Base-by-base conservation (phyloP, 2,888 invertebrate species). In the Brachyopa scutellaris region DNA sequence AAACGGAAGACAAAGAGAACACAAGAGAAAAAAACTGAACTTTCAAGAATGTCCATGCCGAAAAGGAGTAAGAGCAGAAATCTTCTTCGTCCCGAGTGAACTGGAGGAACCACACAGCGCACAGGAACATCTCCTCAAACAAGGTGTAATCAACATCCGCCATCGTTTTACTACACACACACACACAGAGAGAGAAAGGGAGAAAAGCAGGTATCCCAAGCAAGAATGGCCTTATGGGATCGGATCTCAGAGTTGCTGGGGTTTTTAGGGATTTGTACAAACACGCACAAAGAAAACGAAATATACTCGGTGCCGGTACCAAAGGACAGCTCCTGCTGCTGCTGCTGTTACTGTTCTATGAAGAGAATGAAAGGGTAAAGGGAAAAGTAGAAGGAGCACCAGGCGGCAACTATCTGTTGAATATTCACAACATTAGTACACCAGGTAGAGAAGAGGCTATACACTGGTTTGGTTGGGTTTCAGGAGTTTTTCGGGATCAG, bases 131-230 rank as follows among this genome's bases (percentile, higher is more conserved):
- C 77, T 76, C 76, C 80, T 70, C 64, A 77, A 85, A 85, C 85
- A 85, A 86, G 84, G 86, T 86, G 85, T 86, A 87, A 86, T 85
- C 86, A 85, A 86, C 86, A 86, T 86, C 86, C 86, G 85, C 86
- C 85, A 84, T 84, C 74, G 62, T 77, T 42, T 38, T 36, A 26
- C 26, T 5, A 51, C 53, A 66, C 31, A 72, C 5, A 76, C 19
- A 51, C 11, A 53, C 19, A 49, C 7, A 49, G 19, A 67, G 33
- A 53, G 21, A 62, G 13, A 31, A 23, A 29, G 17, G 26, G n/a
- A 69, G 23, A 57, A 53, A 57, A 53, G 23, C 40, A 80, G 79
- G 77, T 72, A 72, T 64, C 61, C 69, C 4, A 77, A 76, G 76
- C 42, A 67, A 26, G 26, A 6, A 40, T 15, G n/a, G 33, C 55